These are phyloP conservation scores for Drosophila eugracilis DNA, from an alignment of 1,140 invertebrate species.

Conservation along the genomic window DNA sequence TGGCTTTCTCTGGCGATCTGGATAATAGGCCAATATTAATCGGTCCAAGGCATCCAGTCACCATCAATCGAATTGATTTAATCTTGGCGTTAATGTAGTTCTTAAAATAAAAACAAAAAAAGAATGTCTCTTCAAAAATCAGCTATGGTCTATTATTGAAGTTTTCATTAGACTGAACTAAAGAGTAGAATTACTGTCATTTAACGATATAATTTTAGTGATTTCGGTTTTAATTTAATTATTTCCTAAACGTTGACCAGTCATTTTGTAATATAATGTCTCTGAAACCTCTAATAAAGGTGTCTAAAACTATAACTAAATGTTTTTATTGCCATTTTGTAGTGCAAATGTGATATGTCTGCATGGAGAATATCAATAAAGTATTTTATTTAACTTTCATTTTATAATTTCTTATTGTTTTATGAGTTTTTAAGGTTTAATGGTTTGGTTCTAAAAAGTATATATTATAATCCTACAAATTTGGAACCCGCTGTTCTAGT, in stretches of 20 bases:
- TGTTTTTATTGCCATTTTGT: conserved; percentile 11
- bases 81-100: conserved; percentile 41
- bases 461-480: too few relatives aligned
- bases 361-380: conserved; percentile 8
- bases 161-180: conserved; percentile 45
- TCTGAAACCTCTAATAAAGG: conserved; percentile 30
- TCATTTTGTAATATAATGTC: conserved; percentile 40
- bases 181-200: conserved; percentile 26
- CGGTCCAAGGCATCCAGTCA: conserved; percentile 4
- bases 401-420: neutral
- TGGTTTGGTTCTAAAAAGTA: neutral
- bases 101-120: conserved; percentile 38
- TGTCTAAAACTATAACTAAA: conserved; percentile 12
- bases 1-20: neutral
- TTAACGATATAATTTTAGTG: conserved; percentile 23
- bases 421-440: neutral
- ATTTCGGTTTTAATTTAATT: conserved; percentile 16
- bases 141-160: conserved; percentile 28
- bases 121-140: conserved; percentile 22
- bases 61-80: conserved; percentile 20
- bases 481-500: too few relatives aligned
- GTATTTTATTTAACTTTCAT: neutral
- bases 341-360: conserved; percentile 3
- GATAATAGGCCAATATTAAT: too few relatives aligned
- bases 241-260: conserved; percentile 27